Percentiles rank a stretch among this genome's conserved stretches.
These are phyloP conservation scores for Euphydryas editha DNA, from an alignment of 2,888 invertebrate species.

Conservation along the genomic window DNA sequence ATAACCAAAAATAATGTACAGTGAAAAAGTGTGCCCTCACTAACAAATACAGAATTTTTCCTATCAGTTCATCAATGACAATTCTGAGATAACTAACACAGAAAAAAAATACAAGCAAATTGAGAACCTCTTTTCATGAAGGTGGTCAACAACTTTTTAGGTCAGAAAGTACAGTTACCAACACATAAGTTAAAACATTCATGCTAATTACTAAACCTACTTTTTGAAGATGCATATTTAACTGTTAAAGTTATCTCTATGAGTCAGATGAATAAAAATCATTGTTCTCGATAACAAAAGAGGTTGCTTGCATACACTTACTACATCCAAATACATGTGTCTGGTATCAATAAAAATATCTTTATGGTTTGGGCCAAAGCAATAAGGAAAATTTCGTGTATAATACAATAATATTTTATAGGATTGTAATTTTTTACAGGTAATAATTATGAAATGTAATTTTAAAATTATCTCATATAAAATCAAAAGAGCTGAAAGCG, in stretches of 20 bases:
- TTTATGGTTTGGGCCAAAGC: background rate
- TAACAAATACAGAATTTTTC: no score
- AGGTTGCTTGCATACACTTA: background rate
- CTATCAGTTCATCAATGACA: no score
- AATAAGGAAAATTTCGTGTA: background rate
- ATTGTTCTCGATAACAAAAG: slow-evolving; percentile 6
- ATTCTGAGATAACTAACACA: no score
- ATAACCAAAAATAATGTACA: no score
- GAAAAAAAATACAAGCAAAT: no score
- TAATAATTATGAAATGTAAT: background rate
- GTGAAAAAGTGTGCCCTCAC: no score
- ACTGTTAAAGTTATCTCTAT: background rate
- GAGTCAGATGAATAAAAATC: background rate
- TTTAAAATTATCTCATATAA: background rate
- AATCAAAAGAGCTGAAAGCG: slow-evolving; percentile 4
- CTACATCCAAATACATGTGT: background rate
- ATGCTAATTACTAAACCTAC: slow-evolving; percentile 2
- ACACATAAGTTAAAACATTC: background rate
- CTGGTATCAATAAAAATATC: background rate
- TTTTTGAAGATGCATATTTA: background rate
- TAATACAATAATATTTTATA: background rate
- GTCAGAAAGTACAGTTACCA: background rate
- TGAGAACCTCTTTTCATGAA: background rate
- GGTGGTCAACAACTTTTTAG: background rate
- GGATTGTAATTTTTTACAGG: background rate